Evolutionary conservation across 2,888 invertebrate species (phyloP).

Genomic region (Cosmorhoe ocellata): DNA sequence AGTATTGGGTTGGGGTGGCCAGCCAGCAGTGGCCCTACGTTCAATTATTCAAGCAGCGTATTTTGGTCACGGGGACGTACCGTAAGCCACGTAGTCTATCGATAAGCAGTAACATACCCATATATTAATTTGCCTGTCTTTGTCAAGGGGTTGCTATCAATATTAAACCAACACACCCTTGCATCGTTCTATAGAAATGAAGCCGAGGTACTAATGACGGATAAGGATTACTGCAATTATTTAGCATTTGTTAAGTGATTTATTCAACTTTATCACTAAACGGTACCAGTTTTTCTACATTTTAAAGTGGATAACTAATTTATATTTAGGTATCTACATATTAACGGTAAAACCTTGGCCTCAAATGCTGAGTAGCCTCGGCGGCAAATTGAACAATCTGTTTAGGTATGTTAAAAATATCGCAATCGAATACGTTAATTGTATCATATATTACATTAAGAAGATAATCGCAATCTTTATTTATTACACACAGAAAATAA

Average conservation of each 20-base stretch:
- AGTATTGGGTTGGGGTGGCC: conserved; percentile 48
- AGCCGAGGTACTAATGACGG: conserved; percentile 1
- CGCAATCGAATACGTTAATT: conserved; percentile 59
- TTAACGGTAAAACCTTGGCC: conserved; percentile 75
- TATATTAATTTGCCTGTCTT: conserved; percentile 15
- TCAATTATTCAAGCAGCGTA: conserved; percentile 76
- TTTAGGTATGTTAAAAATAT: conserved; percentile 64
- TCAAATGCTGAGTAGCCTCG: conserved; percentile 72
- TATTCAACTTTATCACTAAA: conserved; percentile 30
- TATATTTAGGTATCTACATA: conserved; percentile 65
- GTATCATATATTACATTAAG: conserved; percentile 9
- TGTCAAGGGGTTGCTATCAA: conserved; percentile 52
- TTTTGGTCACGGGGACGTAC: conserved; percentile 76
- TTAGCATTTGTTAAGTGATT: conserved; percentile 23
- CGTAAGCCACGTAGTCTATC: conserved; percentile 37
- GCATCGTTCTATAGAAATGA: no score
- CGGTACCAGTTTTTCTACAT: conserved; percentile 54
- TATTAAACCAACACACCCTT: not conserved
- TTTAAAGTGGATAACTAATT: conserved; percentile 47
- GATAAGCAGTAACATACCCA: conserved; percentile 43
- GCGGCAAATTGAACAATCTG: conserved; percentile 62
- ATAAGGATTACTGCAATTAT: conserved; percentile 42
- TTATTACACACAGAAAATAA: no score
- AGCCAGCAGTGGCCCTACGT: conserved; percentile 35
- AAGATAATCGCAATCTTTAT: not conserved